Base-by-base conservation (phyloP, 2,888 invertebrate species). In the Celastrina argiolus region DNA sequence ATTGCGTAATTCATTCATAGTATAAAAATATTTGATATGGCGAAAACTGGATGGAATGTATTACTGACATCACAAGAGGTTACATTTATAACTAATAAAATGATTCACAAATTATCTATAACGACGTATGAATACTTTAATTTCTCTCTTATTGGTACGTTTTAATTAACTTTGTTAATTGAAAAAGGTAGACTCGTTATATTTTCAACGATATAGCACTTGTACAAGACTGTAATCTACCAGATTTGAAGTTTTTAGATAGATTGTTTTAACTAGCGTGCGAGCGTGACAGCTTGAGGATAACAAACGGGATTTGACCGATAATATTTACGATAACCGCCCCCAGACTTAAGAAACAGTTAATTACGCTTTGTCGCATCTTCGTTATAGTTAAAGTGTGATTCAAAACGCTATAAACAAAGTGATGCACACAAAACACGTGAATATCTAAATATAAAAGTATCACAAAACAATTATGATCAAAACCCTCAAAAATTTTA, bases 11-110 rank as follows among this genome's bases (percentile, higher is more conserved):
- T 68, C 72, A 70, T 66, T 68, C 72, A 71, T 70, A 69, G 76
- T 76, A 77, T 76, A 76, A 78, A 75, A 78, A 75, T 77, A 78
- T 74, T 74, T 75, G 81, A 83, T 87, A 88, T 88, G 88, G 88
- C 88, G 78, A 75, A 77, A 12, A 56, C 36, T 74, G 81, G 81
- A 84, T 83, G 84, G 82, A 85, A 83, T 85, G 81, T 70, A 68
- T 69, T 70, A 75, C 12, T 74, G 71, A 74, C 74, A 74, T 76
- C 69, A 72, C 68, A 70, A 56, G 66, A 69, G 66, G 66, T 69
- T 71, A 71, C 56, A 45, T 70, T 66, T 18, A 10, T 10, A 12
- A 51, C 22, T 51, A 12, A 3, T 36, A 36, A 36, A 36, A 36
- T 36, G 7, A 36, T 10, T 12, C 14, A 22, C 51, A 22, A 4